Evolutionary conservation across 2,888 invertebrate species (phyloP), one percentile per base, ranked within the genome.

Genomic region (Boloria selene): DNA sequence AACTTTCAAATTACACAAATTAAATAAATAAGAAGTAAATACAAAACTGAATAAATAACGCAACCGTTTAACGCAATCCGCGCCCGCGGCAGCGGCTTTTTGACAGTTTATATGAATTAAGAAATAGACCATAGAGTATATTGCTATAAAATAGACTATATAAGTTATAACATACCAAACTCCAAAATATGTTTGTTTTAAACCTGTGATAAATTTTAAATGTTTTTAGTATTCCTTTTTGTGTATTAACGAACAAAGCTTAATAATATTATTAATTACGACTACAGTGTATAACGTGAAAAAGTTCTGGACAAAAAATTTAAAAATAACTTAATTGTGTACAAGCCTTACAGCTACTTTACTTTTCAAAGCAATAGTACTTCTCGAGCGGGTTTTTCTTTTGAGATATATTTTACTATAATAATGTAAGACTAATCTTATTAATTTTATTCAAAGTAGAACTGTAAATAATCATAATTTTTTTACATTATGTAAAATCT

Each of bases 341-440:
- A 53, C 45, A n/a, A 45, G 51, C 55, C 55, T 64, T 64, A 64
- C 44, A 51, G 22, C 44, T 51, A 64, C 64, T 64, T 64, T 64
- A 64, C 64, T 64, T 64, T 64, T 64, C 56, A 64, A 64, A 64
- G 64, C 64, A 45, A 58, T 64, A n/a, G n/a, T n/a, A 56, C 51
- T 56, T 64, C 63, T 47, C 17, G 17, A 64, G 44, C 64, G 64
- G 64, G 51, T 64, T 56, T 56, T 58, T 56, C 56, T 64, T 64
- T 58, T 44, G 42, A 64, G 42, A 44, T 50, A 56, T 38, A 18
- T 56, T 45, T 56, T n/a, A 45, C 18, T 45, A n/a, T 13, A 56
- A n/a, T 18, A 38, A 38, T 38, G 31, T 56, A 56, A 22, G 13
- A 42, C 6, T 44, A 44, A 13, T 45, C 22, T 45, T 22, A 4